Percentiles rank a stretch among this genome's conserved stretches.
Evolutionary conservation across 1,140 invertebrate genomes (phyloP).

Genomic region (honey bee (Apis mellifera)): DNA sequence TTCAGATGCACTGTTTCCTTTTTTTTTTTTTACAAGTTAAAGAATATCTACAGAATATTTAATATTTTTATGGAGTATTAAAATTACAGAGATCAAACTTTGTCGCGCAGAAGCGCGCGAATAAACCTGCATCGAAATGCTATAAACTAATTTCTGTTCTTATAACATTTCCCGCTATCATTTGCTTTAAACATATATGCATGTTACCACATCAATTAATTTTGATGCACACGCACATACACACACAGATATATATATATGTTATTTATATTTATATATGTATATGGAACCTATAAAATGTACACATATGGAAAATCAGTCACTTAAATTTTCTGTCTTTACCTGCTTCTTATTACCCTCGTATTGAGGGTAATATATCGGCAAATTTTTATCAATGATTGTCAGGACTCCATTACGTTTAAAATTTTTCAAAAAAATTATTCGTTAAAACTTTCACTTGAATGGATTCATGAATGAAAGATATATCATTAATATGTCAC

Average conservation of each 20-base stretch:
- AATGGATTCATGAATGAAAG: constrained; percentile 20
- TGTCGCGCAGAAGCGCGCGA: constrained; percentile 38
- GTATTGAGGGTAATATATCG: neutral
- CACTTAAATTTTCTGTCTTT: neutral
- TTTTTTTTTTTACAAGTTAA: neutral
- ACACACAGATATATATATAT: no score
- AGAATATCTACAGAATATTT: neutral
- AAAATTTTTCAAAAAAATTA: neutral
- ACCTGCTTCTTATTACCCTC: constrained; percentile 12
- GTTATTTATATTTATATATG: no score
- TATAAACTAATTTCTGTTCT: constrained; percentile 20
- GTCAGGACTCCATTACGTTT: constrained; percentile 1
- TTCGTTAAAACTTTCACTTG: neutral
- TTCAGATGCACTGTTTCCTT: neutral
- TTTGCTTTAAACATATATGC: constrained; percentile 19
- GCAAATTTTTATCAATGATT: neutral
- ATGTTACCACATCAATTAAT: constrained; percentile 65
- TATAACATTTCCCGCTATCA: constrained; percentile 8
- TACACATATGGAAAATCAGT: constrained; percentile 5
- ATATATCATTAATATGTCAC: constrained; percentile 27
- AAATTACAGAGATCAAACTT: constrained; percentile 12
- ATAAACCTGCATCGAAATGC: constrained; percentile 19
- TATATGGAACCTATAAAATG: constrained; percentile 36
- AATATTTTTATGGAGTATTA: neutral
- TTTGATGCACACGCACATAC: constrained; percentile 53